Base-by-base conservation (phyloP, 2,113 vertebrate genomes). In the Limanda limanda region DNA sequence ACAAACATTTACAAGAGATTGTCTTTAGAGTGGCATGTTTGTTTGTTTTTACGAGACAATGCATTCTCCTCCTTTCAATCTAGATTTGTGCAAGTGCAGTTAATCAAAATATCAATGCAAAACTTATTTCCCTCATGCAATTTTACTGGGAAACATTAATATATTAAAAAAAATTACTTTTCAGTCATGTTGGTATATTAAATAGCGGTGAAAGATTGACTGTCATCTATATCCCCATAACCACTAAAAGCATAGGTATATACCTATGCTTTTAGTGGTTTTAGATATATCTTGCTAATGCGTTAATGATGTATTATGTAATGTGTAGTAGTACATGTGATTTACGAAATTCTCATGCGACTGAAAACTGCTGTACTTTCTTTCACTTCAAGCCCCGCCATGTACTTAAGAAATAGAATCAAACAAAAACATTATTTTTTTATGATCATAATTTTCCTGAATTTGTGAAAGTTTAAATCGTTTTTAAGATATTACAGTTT, bases 281-380 rank as follows among this genome's bases (percentile, higher is more conserved):
- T 27, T 27, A 27, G 25, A 27, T 27, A 27, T 27, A 56, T 31
- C 35, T 20, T 18, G 17, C 42, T 24, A 35, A 27, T 76, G 58
- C 64, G 8, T 54, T 58, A 23, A 51, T 52, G 14, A 24, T 31
- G 15, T 31, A 21, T 64, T 68, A 69, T 51, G n/a, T 57, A 3
- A 68, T 61, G 18, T 68, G 24, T 21, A 48, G 18, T 40, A 24
- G 11, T 69, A 74, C 42, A 59, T 18, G 25, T 25, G 37, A 75
- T 59, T 47, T 72, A 23, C 66, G 2, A 55, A 74, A 78, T 55
- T 70, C n/a, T 37, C 61, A 12, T 57, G 66, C 57, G 72, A 70
- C 48, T 64, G 54, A 79, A 75, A 87, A 83, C 87, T 85, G 87
- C 88, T 92, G 88, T 89, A 88, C 62, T 74, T 78, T 47, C 55